Evolutionary conservation across 2,888 invertebrate species (phyloP).

Genomic region (Ceriagrion tenellum): DNA sequence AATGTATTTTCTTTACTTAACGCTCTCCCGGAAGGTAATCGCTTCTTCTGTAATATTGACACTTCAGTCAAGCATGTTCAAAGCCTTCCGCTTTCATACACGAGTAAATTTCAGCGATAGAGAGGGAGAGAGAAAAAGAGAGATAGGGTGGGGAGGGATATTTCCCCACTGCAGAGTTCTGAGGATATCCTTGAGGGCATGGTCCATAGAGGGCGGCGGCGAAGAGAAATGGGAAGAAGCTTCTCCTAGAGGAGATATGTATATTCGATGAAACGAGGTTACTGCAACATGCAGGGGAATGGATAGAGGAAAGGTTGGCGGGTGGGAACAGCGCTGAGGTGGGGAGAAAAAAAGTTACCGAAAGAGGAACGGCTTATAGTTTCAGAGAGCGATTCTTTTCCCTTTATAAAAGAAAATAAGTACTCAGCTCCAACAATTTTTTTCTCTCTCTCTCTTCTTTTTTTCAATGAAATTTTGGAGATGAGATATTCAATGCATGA

Average conservation of each 20-base stretch:
- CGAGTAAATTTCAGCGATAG: not conserved
- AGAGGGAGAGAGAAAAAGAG: too few relatives aligned
- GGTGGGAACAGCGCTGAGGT: not conserved
- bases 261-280: not conserved
- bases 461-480: not conserved
- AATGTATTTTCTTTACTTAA: too few relatives aligned
- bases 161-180: too few relatives aligned
- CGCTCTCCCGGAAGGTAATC: too few relatives aligned
- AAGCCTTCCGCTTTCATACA: not conserved
- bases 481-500: not conserved
- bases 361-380: not conserved
- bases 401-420: not conserved
- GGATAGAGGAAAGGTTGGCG: not conserved
- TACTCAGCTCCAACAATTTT: too few relatives aligned
- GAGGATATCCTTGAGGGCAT: not conserved
- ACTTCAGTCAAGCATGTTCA: too few relatives aligned
- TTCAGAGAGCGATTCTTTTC: not conserved
- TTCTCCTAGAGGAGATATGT: not conserved
- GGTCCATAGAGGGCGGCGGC: not conserved
- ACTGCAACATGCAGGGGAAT: not conserved
- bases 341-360: not conserved
- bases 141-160: too few relatives aligned
- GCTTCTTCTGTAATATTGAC: too few relatives aligned
- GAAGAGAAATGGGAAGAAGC: too few relatives aligned
- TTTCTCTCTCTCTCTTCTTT: not conserved